Percentiles rank a stretch among this genome's conserved stretches.
phyloP scores from a whole-genome alignment of 2,797 vertebrate genomes.

The Oreochromis mossambicus region DNA sequence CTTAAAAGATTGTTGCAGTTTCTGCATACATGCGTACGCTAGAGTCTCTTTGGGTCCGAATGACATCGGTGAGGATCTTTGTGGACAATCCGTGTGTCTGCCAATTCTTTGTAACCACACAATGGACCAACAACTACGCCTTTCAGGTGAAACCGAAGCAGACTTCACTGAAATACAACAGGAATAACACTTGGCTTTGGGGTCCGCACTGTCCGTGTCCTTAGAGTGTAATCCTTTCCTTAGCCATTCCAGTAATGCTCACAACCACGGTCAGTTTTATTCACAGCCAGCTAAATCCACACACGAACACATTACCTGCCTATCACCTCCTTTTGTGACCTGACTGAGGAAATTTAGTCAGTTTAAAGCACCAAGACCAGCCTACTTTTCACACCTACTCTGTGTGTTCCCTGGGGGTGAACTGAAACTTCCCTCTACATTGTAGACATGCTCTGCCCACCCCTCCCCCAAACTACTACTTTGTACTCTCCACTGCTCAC shows the following conservation, averaged over 20 bases:
- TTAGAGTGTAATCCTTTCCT: not conserved
- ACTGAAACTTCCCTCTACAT: conserved; percentile 49
- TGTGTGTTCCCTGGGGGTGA: conserved; percentile 40
- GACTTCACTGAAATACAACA: not conserved
- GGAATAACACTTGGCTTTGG: not conserved
- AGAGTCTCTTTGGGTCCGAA: not conserved
- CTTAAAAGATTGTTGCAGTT: not conserved
- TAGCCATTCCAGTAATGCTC: conserved; percentile 36
- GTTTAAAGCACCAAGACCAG: conserved; percentile 27
- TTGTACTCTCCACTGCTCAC: conserved; percentile 31
- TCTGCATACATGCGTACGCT: not conserved
- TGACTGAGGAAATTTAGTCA: conserved; percentile 49
- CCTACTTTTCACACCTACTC: conserved; percentile 66
- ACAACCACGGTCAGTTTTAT: conserved; percentile 37
- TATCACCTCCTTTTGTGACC: conserved; percentile 40
- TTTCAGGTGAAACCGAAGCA: not conserved
- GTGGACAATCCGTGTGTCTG: not conserved
- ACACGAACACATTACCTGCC: not conserved
- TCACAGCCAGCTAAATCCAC: conserved; percentile 14
- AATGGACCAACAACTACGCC: not conserved
- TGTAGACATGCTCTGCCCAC: conserved; percentile 16
- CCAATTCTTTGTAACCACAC: not conserved
- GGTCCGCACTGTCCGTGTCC: not conserved
- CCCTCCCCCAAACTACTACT: conserved; percentile 37
- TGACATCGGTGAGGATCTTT: not conserved